Conservation (phyloP, 1,140 invertebrate species). For the Drosophila pectinifera region DNA sequence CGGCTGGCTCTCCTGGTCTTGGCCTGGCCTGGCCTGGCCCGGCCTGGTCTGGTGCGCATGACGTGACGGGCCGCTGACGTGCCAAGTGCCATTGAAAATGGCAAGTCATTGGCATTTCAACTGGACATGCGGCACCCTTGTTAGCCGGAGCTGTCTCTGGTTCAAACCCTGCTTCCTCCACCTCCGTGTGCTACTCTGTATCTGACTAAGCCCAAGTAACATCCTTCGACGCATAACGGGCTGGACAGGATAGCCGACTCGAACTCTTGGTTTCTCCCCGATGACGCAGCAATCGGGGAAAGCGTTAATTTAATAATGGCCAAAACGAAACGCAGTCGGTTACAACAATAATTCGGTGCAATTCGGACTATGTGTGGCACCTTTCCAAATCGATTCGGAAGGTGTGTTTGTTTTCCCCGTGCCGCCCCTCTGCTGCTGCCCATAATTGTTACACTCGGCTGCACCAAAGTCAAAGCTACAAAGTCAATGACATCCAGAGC, state of each 20-base stretch:
- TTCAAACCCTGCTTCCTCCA: slow-evolving; percentile 18
- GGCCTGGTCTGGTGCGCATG: slow-evolving; percentile 42
- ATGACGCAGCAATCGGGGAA: slow-evolving; percentile 68
- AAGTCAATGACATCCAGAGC: slow-evolving; percentile 73
- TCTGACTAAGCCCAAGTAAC: slow-evolving; percentile 35
- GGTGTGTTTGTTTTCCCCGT: slow-evolving; percentile 55
- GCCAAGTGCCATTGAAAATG: slow-evolving; percentile 80
- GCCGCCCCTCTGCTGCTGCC: slow-evolving; percentile 25
- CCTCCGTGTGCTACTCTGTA: slow-evolving; percentile 1
- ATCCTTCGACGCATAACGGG: slow-evolving; percentile 82
- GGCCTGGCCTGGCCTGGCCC: slow-evolving; percentile 2
- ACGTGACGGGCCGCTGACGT: slow-evolving; percentile 65
- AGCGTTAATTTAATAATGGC: slow-evolving; percentile 81
- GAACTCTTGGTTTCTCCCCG: slow-evolving; percentile 3
- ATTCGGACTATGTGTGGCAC: slow-evolving; percentile 47
- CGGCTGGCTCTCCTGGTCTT: slow-evolving; percentile 24
- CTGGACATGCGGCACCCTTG: slow-evolving; percentile 82
- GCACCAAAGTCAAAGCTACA: slow-evolving; percentile 76
- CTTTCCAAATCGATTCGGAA: slow-evolving; percentile 23
- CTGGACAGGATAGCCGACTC: slow-evolving; percentile 40
- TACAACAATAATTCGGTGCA: slow-evolving; percentile 64
- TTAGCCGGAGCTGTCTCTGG: slow-evolving; percentile 65
- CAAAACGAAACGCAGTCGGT: slow-evolving; percentile 47
- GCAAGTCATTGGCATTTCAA: slow-evolving; percentile 83
- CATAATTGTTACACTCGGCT: slow-evolving; percentile 72